These are phyloP conservation scores for Cotesia congregata DNA, from an alignment of 2,888 invertebrate species.

Conservation along the genomic window DNA sequence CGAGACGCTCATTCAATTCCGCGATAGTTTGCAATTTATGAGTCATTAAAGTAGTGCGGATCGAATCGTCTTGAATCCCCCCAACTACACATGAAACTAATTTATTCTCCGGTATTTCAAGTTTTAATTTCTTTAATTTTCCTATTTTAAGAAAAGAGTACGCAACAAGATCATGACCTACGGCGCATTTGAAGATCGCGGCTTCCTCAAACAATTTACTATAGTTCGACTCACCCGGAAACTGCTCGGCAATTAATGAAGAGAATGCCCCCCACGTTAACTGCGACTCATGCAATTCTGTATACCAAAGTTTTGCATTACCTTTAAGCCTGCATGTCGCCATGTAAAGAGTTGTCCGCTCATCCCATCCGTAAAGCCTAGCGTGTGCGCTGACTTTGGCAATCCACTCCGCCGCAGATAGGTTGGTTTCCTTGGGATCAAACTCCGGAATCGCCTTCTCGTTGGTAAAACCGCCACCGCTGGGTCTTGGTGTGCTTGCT, in stretches of 20 bases:
- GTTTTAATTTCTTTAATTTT: background rate
- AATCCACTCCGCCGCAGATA: constrained; percentile 21
- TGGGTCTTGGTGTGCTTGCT: background rate
- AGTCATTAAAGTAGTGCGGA: constrained; percentile 15
- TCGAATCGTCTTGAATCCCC: constrained; percentile 34
- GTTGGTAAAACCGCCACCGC: background rate
- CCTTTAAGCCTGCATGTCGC: constrained; percentile 17
- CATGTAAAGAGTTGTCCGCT: constrained; percentile 26
- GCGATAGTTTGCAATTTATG: constrained; percentile 4
- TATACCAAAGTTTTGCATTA: constrained; percentile 31
- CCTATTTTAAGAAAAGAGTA: too few species aligned
- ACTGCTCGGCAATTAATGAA: constrained; percentile 9
- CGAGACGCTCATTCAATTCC: background rate
- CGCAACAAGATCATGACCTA: too few species aligned
- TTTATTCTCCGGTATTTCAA: constrained; percentile 29
- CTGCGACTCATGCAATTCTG: constrained; percentile 1
- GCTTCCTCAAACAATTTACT: too few species aligned
- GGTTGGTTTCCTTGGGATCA: constrained; percentile 9
- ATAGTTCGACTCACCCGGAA: background rate
- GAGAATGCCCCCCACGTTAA: constrained; percentile 26
- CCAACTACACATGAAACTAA: constrained; percentile 30
- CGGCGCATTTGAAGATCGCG: too few species aligned
- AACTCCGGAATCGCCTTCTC: constrained; percentile 25
- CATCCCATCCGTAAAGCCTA: constrained; percentile 25
- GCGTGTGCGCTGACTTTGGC: constrained; percentile 9